Conservation (phyloP, 2,113 vertebrate genomes). For the Carassius gibelio region DNA sequence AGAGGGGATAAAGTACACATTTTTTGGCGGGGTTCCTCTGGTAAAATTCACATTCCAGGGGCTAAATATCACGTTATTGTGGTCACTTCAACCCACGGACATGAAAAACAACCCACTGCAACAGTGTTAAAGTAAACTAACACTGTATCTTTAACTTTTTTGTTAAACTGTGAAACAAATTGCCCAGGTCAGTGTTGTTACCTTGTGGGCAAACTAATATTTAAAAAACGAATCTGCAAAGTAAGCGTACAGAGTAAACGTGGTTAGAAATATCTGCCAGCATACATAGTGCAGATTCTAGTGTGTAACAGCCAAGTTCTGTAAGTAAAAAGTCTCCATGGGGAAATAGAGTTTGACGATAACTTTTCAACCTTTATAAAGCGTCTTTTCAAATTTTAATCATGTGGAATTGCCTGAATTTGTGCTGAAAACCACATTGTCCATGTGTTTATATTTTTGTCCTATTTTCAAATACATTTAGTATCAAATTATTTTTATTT, state of each 20-base stretch:
- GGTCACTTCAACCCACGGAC: no score
- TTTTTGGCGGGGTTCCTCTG: no score
- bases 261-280: not conserved
- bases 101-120: no score
- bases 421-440: not conserved
- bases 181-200: not conserved
- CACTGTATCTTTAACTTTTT: not conserved
- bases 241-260: not conserved
- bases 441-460: not conserved
- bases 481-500: no score
- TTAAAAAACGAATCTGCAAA: not conserved
- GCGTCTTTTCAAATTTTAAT: no score
- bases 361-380: no score
- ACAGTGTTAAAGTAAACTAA: no score
- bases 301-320: not conserved
- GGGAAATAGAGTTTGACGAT: no score
- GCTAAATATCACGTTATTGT: no score
- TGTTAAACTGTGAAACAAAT: not conserved
- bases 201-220: not conserved
- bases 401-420: not conserved
- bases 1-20: no score
- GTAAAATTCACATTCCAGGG: no score
- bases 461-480: not conserved
- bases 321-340: not conserved
- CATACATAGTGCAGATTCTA: not conserved